Percentiles rank a stretch among this genome's conserved stretches.
Evolutionary conservation across 2,888 invertebrate genomes (phyloP).

Genomic region (Cerceris rybyensis): DNA sequence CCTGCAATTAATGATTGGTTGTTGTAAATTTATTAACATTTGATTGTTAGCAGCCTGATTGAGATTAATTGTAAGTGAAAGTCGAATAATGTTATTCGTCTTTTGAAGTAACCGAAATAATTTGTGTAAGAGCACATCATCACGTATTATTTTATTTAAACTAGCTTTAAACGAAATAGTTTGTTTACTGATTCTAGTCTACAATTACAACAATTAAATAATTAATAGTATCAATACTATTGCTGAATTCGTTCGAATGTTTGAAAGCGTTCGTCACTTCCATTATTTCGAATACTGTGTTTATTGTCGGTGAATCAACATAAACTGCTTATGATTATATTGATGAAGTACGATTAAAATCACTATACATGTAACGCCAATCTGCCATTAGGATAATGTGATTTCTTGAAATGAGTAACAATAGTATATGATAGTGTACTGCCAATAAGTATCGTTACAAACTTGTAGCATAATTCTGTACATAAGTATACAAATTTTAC

Average conservation of each 20-base stretch:
- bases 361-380: conserved; percentile 24
- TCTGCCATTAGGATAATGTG: conserved; percentile 52
- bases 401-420: conserved; percentile 35
- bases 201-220: conserved; percentile 60
- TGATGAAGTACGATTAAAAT: conserved; percentile 11
- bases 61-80: conserved; percentile 10
- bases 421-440: conserved; percentile 48
- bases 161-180: conserved; percentile 65
- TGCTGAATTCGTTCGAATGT: conserved; percentile 5
- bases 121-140: conserved; percentile 24
- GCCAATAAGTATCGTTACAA: conserved; percentile 40
- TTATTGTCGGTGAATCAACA: conserved; percentile 5
- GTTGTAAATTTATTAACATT: background rate
- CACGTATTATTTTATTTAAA: conserved; percentile 56
- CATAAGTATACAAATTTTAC: conserved; percentile 53
- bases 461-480: conserved; percentile 57
- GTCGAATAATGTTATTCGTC: background rate
- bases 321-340: conserved; percentile 18
- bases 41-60: conserved; percentile 3
- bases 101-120: conserved; percentile 6
- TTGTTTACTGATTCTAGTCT: conserved; percentile 76
- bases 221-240: conserved; percentile 22
- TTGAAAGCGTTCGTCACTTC: conserved; percentile 7
- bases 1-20: conserved; percentile 15
- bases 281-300: background rate